Evolutionary conservation across 2,113 vertebrate species (phyloP), one percentile per base, ranked within the genome.

Genomic region (Xyliphius kryptos): DNA sequence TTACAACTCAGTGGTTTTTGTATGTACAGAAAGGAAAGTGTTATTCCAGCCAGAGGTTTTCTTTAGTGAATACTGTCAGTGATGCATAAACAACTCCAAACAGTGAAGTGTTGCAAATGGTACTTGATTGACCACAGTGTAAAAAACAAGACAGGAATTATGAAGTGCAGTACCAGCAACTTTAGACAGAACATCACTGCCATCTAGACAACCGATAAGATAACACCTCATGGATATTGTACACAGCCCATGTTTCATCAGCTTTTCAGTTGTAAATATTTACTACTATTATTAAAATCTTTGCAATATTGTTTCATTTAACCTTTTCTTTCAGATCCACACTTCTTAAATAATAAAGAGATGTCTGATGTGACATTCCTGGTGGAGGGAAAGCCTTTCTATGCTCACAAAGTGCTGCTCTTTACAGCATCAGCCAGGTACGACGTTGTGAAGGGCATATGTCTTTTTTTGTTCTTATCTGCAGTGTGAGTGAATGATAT

Each of bases 281-380:
- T n/a, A n/a, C n/a, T n/a, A n/a, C n/a, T n/a, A n/a, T n/a, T n/a
- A n/a, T n/a, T n/a, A n/a, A n/a, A n/a, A n/a, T n/a, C n/a, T n/a
- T n/a, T n/a, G n/a, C n/a, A n/a, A n/a, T n/a, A 32, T 32, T 32
- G 7, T 32, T 32, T 32, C 26, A 32, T 16, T 47, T 15, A 16
- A n/a, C 44, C 56, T 26, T 53, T 41, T 1, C 70, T 54, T 69
- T 36, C 71, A 90, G 87, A 88, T 61, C 83, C 87, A 2, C 82
- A 83, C 60, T 87, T 87, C 67, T 80, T 89, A 48, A 90, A 90
- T 74, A 88, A 87, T 79, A 87, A 86, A 73, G 87, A 90, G 19
- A 88, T 87, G 83, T 87, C 86, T 26, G 88, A 90, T 36, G 81
- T 89, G 16, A 88, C 86, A 1, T 90, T 90, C 76, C 79, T 89